Evolutionary conservation across 2,888 invertebrate genomes (phyloP).

Genomic region (Priocnemis perturbator): DNA sequence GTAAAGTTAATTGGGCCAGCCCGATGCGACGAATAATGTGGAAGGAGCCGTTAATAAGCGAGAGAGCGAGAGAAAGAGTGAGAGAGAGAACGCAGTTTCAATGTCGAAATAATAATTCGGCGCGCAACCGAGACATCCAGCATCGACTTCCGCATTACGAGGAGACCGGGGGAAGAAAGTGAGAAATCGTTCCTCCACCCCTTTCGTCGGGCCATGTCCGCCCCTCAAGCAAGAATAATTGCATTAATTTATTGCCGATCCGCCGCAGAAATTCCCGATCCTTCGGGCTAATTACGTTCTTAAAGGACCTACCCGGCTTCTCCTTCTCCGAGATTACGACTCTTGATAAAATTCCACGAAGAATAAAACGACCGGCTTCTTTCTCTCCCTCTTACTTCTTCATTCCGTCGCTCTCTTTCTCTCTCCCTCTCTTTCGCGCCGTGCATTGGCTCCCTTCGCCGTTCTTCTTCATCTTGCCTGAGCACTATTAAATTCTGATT

Average conservation of each 20-base stretch:
- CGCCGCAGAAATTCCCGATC: slow-evolving; percentile 62
- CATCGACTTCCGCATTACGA: not conserved
- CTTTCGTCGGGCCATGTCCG: slow-evolving; percentile 34
- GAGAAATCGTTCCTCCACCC: slow-evolving; percentile 26
- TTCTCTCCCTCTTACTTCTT: slow-evolving; percentile 21
- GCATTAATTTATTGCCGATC: slow-evolving; percentile 67
- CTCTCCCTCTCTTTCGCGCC: slow-evolving; percentile 16
- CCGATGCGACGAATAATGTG: slow-evolving; percentile 41
- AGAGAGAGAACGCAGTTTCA: slow-evolving; percentile 4
- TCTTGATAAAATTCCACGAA: slow-evolving; percentile 50
- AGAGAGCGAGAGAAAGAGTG: not conserved
- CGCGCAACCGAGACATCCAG: not conserved
- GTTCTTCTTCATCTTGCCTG: slow-evolving; percentile 31
- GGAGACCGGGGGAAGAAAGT: slow-evolving; percentile 8
- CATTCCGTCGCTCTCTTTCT: slow-evolving; percentile 13
- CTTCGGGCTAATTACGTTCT: slow-evolving; percentile 63
- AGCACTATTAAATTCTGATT: slow-evolving; percentile 55
- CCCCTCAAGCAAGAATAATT: slow-evolving; percentile 60
- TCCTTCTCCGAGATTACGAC: slow-evolving; percentile 45
- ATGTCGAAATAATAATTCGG: slow-evolving; percentile 3
- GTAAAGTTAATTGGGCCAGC: slow-evolving; percentile 63
- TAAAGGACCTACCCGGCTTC: slow-evolving; percentile 48
- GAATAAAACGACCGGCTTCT: slow-evolving; percentile 29
- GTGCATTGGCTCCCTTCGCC: not conserved
- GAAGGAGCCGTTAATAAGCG: slow-evolving; percentile 34